Evolutionary conservation across 2,888 invertebrate species (phyloP).

Genomic region (Dione juno): DNA sequence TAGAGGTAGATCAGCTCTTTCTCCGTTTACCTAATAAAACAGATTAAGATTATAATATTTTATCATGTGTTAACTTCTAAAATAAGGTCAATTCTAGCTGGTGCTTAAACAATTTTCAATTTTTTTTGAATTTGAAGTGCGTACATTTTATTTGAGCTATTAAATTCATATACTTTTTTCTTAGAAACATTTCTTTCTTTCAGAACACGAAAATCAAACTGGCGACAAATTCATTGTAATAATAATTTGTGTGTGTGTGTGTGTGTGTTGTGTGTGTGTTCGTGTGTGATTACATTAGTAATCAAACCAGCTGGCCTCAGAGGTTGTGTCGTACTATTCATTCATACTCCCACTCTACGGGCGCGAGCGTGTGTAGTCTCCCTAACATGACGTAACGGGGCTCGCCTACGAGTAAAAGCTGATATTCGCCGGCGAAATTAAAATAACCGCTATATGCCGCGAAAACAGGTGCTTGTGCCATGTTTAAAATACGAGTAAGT

Average conservation of each 20-base stretch:
- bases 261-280: too few relatives aligned
- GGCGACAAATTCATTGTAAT: neutral
- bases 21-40: too few relatives aligned
- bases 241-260: neutral
- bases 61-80: too few relatives aligned
- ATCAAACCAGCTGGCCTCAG: conserved; percentile 3
- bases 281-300: neutral
- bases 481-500: conserved; percentile 51
- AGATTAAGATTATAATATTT: too few relatives aligned
- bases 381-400: conserved; percentile 55
- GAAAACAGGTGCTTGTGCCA: conserved; percentile 68
- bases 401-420: conserved; percentile 51
- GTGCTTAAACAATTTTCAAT: too few relatives aligned
- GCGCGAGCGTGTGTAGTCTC: conserved; percentile 54
- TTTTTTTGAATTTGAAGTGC: too few relatives aligned
- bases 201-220: neutral
- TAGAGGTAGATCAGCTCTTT: too few relatives aligned
- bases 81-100: too few relatives aligned
- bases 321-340: conserved; percentile 33
- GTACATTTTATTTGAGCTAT: too few relatives aligned
- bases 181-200: too few relatives aligned
- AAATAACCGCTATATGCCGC: conserved; percentile 61
- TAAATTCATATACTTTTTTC: too few relatives aligned
- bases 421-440: conserved; percentile 47
- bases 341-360: conserved; percentile 41